Evolutionary conservation across 2,113 vertebrate genomes (phyloP), one percentile per base, ranked within the genome.

Genomic region (Merops nubicus): DNA sequence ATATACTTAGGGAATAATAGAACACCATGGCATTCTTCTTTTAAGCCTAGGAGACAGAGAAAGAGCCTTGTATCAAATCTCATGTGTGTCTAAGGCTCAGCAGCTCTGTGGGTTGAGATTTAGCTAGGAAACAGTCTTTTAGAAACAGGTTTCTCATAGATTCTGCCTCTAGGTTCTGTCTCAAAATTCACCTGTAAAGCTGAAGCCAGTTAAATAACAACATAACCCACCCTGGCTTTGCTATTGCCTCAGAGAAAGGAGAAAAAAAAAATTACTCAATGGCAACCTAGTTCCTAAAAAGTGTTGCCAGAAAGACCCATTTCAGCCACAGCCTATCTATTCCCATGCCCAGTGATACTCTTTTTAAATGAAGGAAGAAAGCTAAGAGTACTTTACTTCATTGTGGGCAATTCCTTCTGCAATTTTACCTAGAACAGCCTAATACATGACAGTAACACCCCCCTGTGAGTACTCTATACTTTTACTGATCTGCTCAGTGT

Each of bases 21-120:
- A 84, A 75, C 68, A 94, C 84, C 33, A 72, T 57, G 48, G 85
- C 86, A 91, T 93, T 95, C 68, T 93, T 89, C 80, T 92, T 94
- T 56, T 86, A 94, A 84, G 85, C 79, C 83, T 84, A 72, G 20
- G 70, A 95, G 85, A 85, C 47, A 84, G 47, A 78, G 34, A 33
- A 85, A 93, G n/a, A 87, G 45, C 57, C 76, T 94, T 91, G 53
- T 65, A 82, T 90, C 74, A 85, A 91, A 89, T 95, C 86, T 87
- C 93, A 28, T 75, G 47, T 57, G 91, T 93, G 76, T 70, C 63
- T 62, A 89, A 74, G 72, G 78, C 89, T 95, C 87, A 94, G 92
- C 40, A 89, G 89, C 82, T 83, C 45, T 76, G 91, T 69, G 69
- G n/a, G 31, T 69, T 96, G 89, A 76, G 90, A 77, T 91, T 91